Percentiles rank a stretch among this genome's conserved stretches.
phyloP scores from a whole-genome alignment of 2,113 vertebrate genomes.

The Scopus umbretta region DNA sequence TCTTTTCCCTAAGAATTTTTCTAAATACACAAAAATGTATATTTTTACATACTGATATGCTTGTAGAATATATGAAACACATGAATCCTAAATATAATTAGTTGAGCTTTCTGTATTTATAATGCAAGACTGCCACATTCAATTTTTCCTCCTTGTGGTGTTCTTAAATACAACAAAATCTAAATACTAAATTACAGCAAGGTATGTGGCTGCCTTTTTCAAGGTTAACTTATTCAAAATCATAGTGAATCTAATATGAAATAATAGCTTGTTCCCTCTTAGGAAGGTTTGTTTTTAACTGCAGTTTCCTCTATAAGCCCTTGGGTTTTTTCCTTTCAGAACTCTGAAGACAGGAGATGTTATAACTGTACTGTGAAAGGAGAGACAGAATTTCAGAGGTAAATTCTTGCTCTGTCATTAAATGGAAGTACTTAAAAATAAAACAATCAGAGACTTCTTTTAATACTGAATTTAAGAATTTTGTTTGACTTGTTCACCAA shows the following conservation, averaged over 20 bases:
- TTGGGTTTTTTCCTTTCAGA: slow-evolving; percentile 43
- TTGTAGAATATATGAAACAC: neutral
- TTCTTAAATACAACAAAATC: neutral
- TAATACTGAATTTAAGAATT: neutral
- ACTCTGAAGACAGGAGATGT: slow-evolving; percentile 23
- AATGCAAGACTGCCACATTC: neutral
- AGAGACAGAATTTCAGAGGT: slow-evolving; percentile 59
- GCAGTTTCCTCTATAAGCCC: neutral
- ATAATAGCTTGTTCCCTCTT: neutral
- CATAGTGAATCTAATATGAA: neutral
- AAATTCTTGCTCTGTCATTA: neutral
- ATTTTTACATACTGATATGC: neutral
- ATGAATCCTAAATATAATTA: neutral
- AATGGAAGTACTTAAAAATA: neutral
- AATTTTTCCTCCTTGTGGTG: neutral
- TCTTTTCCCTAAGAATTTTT: neutral
- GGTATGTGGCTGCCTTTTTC: neutral
- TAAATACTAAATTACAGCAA: neutral
- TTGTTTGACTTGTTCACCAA: neutral
- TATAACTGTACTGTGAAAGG: neutral
- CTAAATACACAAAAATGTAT: neutral
- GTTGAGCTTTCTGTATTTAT: neutral
- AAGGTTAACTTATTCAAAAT: neutral
- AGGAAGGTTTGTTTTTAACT: neutral
- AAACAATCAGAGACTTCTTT: neutral